Conservation (phyloP, 2,888 invertebrate species). For the Linnaemya vulpina region DNA sequence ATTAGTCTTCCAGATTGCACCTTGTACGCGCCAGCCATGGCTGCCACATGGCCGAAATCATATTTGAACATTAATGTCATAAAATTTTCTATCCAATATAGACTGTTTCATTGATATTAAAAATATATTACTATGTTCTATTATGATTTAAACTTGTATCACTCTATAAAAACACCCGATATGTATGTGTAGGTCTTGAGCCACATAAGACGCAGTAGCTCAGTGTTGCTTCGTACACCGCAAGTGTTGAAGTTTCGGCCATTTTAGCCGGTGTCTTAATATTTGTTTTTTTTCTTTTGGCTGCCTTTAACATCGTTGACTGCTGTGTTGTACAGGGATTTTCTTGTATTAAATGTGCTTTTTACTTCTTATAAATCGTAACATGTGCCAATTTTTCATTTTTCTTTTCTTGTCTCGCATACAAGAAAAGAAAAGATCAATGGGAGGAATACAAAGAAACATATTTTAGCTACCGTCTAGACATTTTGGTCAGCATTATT, state of each 20-base stretch:
- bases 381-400: slow-evolving; percentile 64
- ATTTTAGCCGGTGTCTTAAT: slow-evolving; percentile 48
- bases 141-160: too few relatives aligned
- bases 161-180: too few relatives aligned
- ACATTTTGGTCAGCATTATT: slow-evolving; percentile 60
- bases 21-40: too few relatives aligned
- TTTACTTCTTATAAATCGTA: slow-evolving; percentile 34
- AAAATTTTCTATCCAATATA: too few relatives aligned
- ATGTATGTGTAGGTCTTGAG: neutral
- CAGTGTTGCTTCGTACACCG: slow-evolving; percentile 15
- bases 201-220: neutral
- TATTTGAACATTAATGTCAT: too few relatives aligned
- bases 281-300: slow-evolving; percentile 31
- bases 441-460: neutral
- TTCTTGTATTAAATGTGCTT: slow-evolving; percentile 31
- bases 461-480: slow-evolving; percentile 52
- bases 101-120: too few relatives aligned
- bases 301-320: slow-evolving; percentile 39
- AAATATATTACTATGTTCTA: too few relatives aligned
- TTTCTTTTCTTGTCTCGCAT: slow-evolving; percentile 17
- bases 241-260: neutral
- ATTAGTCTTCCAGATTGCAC: too few relatives aligned
- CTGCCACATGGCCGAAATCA: too few relatives aligned
- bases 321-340: slow-evolving; percentile 23
- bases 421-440: slow-evolving; percentile 9